Evolutionary conservation across 1,140 invertebrate genomes (phyloP).

Genomic region (Acromyrmex echinatior): DNA sequence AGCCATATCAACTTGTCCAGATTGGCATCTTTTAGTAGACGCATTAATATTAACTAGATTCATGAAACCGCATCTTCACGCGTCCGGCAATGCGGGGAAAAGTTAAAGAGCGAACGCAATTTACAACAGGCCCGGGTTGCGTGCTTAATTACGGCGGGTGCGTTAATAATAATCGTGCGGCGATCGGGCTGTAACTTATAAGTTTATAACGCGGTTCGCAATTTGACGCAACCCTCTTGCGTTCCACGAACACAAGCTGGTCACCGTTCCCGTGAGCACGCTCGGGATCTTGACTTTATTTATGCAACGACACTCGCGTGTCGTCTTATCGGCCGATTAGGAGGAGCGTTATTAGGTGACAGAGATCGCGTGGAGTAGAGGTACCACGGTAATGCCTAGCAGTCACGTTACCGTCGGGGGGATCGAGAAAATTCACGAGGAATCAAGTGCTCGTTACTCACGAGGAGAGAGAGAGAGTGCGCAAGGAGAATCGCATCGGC

Average conservation of each 20-base stretch:
- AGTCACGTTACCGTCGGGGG: constrained; percentile 74
- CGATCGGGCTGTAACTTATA: constrained; percentile 60
- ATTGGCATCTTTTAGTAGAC: constrained; percentile 43
- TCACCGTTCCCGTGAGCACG: not conserved
- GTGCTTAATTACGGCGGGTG: constrained; percentile 53
- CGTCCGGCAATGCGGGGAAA: constrained; percentile 12
- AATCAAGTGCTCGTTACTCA: constrained; percentile 43
- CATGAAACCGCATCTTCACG: constrained; percentile 47
- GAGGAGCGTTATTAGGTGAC: constrained; percentile 81
- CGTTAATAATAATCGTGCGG: constrained; percentile 54
- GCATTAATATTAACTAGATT: constrained; percentile 66
- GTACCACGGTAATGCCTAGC: constrained; percentile 71
- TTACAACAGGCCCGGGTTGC: constrained; percentile 31
- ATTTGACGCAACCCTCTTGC: constrained; percentile 30
- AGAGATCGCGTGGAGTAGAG: constrained; percentile 76
- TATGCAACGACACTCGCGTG: constrained; percentile 78
- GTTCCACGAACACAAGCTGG: constrained; percentile 7
- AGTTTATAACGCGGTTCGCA: constrained; percentile 61
- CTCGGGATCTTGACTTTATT: constrained; percentile 72
- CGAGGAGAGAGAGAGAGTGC: not conserved
- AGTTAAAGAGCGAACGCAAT: constrained; percentile 59
- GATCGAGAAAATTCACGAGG: constrained; percentile 59
- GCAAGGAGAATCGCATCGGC: not conserved
- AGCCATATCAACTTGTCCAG: constrained; percentile 59
- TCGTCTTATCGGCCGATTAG: constrained; percentile 79